Conservation (phyloP, 92 coral and sea anemone genomes). For the Galaxea fascicularis region DNA sequence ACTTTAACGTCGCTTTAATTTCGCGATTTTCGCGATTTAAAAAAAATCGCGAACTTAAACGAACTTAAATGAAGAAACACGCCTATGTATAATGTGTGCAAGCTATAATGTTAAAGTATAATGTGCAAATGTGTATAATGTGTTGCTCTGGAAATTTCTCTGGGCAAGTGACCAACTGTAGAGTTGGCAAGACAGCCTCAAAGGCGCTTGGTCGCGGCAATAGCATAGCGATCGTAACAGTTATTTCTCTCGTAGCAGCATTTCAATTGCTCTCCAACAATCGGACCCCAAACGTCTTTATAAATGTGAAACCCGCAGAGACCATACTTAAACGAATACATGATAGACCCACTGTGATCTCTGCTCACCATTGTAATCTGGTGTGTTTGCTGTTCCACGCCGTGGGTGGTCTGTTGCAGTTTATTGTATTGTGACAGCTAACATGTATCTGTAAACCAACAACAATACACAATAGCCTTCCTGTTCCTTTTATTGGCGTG, state of each 20-base stretch:
- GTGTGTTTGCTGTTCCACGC: slow-evolving; percentile 47
- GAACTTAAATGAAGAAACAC: neutral
- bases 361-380: slow-evolving; percentile 46
- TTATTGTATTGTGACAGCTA: slow-evolving; percentile 47
- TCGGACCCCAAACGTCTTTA: slow-evolving; percentile 54
- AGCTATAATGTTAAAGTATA: neutral
- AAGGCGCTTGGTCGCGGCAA: slow-evolving; percentile 54
- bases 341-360: slow-evolving; percentile 57
- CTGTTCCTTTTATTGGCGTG: neutral
- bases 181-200: slow-evolving; percentile 46
- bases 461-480: slow-evolving; percentile 23
- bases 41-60: too few relatives aligned
- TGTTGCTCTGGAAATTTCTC: slow-evolving; percentile 12
- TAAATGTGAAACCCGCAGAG: slow-evolving; percentile 61
- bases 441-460: slow-evolving; percentile 40
- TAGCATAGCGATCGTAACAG: slow-evolving; percentile 53
- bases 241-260: slow-evolving; percentile 36
- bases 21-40: too few relatives aligned
- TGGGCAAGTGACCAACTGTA: slow-evolving; percentile 69
- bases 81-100: neutral
- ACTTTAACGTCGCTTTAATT: too few relatives aligned
- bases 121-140: too few relatives aligned
- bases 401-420: slow-evolving; percentile 44
- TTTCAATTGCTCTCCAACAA: slow-evolving; percentile 51
- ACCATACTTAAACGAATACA: slow-evolving; percentile 54